phyloP scores from a whole-genome alignment of 2,113 vertebrate species.

The Mormyrus lacerda region DNA sequence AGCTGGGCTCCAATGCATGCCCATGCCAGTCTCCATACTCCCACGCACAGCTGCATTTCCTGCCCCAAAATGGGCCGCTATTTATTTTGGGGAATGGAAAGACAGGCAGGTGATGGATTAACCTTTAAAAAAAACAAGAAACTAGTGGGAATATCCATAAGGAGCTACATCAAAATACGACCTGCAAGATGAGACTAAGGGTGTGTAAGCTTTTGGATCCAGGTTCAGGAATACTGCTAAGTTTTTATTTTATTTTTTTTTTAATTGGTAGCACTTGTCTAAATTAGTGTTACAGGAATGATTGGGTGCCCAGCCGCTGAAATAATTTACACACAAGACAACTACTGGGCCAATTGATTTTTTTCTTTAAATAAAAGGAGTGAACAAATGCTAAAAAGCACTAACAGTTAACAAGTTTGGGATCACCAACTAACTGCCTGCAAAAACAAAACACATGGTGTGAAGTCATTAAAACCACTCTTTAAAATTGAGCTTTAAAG shows the following conservation, averaged over 20 bases:
- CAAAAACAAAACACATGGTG: background rate
- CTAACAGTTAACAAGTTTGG: background rate
- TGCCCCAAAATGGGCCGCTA: background rate
- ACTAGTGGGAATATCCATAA: background rate
- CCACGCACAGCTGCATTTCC: background rate
- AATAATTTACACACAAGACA: background rate
- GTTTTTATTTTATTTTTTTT: background rate
- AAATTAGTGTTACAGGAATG: slow-evolving; percentile 18
- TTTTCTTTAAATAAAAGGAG: background rate
- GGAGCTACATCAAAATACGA: background rate
- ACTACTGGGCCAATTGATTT: background rate
- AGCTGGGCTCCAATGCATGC: background rate
- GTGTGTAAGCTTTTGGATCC: background rate
- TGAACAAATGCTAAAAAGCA: background rate
- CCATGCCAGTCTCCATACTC: background rate
- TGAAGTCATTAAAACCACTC: background rate
- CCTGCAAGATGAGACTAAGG: background rate
- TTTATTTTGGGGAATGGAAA: background rate
- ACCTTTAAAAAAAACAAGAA: background rate
- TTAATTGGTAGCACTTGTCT: background rate
- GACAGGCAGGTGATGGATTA: background rate
- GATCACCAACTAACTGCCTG: background rate
- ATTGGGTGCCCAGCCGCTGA: background rate
- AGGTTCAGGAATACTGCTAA: background rate
- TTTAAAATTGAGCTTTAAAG: slow-evolving; percentile 3